Percentiles rank a stretch among this genome's conserved stretches.
Conservation (phyloP, 2,888 invertebrate genomes). For the Trachelus iudaicus region DNA sequence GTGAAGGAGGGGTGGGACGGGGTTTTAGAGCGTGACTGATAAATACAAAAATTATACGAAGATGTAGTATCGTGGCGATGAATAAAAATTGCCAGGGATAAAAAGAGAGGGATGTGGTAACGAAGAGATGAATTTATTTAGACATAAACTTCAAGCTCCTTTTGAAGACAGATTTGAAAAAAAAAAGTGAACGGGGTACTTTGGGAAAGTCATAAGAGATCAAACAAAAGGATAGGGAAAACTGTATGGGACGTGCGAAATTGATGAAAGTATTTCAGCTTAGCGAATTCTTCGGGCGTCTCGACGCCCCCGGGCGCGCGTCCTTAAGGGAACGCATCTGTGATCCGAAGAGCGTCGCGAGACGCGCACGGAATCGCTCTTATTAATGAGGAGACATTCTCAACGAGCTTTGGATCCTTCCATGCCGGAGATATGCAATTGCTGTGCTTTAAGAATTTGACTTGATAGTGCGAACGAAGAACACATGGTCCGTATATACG, state of each 20-base stretch:
- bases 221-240: background rate
- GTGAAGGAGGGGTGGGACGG: background rate
- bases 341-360: slow-evolving; percentile 13
- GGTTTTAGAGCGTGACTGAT: background rate
- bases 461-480: slow-evolving; percentile 33
- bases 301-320: slow-evolving; percentile 31
- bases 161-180: background rate
- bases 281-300: slow-evolving; percentile 31
- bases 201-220: background rate
- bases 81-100: background rate
- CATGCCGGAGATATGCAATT: slow-evolving; percentile 41
- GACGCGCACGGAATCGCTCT: slow-evolving; percentile 42
- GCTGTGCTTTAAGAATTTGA: slow-evolving; percentile 32
- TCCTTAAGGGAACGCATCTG: slow-evolving; percentile 23
- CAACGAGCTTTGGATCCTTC: slow-evolving; percentile 52
- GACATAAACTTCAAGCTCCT: background rate
- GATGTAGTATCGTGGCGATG: background rate
- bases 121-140: background rate
- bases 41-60: background rate
- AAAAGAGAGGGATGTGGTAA: background rate
- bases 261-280: slow-evolving; percentile 54
- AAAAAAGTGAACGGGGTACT: background rate
- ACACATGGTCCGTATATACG: slow-evolving; percentile 33
- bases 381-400: slow-evolving; percentile 63
- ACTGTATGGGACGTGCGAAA: slow-evolving; percentile 44